Conservation (phyloP, 2,797 vertebrate genomes). For the Peromyscus eremicus region DNA sequence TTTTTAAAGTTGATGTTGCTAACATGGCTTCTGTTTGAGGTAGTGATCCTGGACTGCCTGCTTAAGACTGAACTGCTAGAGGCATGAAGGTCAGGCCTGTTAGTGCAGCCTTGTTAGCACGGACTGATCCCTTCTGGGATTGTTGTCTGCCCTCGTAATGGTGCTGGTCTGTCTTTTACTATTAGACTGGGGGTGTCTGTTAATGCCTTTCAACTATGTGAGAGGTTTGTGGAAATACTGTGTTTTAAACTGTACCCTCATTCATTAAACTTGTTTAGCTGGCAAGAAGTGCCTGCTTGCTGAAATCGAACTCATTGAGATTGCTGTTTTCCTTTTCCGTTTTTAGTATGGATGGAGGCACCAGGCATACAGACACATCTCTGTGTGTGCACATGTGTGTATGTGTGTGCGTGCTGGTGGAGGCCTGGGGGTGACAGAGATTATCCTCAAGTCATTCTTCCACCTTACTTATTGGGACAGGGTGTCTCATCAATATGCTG, state of each 20-base stretch:
- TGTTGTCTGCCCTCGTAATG: not conserved
- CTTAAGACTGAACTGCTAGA: too few species aligned
- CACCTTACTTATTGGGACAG: not conserved
- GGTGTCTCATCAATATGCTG: not conserved
- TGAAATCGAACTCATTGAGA: not conserved
- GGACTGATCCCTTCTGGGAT: fast-evolving
- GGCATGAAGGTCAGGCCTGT: not conserved
- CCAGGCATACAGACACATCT: not conserved
- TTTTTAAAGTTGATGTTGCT: not conserved
- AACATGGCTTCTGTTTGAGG: fast-evolving
- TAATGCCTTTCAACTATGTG: not conserved
- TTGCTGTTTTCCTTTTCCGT: not conserved
- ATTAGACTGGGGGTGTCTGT: not conserved
- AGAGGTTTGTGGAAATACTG: not conserved
- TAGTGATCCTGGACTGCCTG: too few species aligned
- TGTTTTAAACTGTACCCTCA: not conserved
- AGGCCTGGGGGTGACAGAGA: not conserved
- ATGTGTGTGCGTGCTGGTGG: not conserved
- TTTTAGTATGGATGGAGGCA: not conserved
- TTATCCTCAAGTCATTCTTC: not conserved
- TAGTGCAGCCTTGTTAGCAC: fast-evolving
- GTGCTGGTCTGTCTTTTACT: too few species aligned
- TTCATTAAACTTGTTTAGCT: not conserved
- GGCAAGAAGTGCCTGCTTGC: not conserved
- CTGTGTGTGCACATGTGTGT: not conserved